phyloP scores from a whole-genome alignment of 2,113 vertebrate genomes.

The Prionailurus bengalensis region DNA sequence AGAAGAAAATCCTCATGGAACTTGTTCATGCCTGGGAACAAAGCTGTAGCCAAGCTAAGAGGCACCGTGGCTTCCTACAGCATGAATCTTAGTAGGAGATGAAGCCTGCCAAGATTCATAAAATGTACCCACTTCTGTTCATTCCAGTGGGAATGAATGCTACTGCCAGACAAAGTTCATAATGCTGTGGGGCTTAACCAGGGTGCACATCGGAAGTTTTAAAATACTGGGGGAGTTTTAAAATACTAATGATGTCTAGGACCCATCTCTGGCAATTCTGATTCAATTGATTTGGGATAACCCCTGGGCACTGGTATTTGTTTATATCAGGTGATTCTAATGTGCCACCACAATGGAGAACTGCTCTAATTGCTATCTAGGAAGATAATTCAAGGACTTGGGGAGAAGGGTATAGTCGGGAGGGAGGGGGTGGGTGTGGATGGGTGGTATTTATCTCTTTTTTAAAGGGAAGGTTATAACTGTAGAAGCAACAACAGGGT shows the following conservation, averaged over 20 bases:
- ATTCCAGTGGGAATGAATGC: background rate
- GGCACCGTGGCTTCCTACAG: conserved; percentile 58
- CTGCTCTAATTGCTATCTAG: background rate
- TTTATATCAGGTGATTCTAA: background rate
- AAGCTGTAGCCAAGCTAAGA: conserved; percentile 68
- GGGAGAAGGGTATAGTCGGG: background rate
- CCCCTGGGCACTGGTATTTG: background rate
- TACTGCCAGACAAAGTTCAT: conserved; percentile 57
- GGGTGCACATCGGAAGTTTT: background rate
- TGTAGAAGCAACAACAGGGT: background rate
- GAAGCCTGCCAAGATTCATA: conserved; percentile 63
- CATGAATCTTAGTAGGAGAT: conserved; percentile 64
- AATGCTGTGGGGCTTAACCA: background rate
- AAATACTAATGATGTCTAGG: conserved; percentile 35
- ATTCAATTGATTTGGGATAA: background rate
- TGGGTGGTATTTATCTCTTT: background rate
- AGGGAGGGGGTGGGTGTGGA: background rate
- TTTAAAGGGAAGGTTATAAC: conserved; percentile 24
- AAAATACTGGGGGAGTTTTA: conserved; percentile 16
- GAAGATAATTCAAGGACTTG: background rate
- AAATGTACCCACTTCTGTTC: conserved; percentile 69
- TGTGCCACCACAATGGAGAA: background rate
- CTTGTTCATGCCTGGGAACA: conserved; percentile 61
- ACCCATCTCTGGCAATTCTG: background rate
- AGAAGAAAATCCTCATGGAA: conserved; percentile 56